Base-by-base conservation (phyloP, 2,888 invertebrate species). In the Chelonus formosanus region DNA sequence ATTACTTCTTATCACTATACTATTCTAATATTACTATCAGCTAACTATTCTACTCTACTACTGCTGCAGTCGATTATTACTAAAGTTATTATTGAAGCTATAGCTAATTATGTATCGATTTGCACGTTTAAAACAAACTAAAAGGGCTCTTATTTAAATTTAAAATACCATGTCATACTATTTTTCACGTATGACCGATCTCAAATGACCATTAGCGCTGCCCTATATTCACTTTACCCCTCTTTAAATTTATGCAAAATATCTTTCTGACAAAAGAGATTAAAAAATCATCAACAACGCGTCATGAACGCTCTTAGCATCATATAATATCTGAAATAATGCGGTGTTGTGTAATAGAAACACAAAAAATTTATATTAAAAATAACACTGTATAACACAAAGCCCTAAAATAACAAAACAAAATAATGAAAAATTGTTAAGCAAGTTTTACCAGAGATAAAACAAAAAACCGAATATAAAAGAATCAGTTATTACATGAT, bases 121-220 rank as follows among this genome's bases (percentile, higher is more conserved):
- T 71, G 75, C 75, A 75, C 74, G 70, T 72, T 72, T 59, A 57
- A 35, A 58, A 64, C 20, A 66, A 43, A 62, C 60, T 67, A 66
- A 36, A 48, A 60, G n/a, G 60, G 47, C 54, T 32, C 34, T 59
- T 65, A 35, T 43, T 52, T 43, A 8, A 4, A 59, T 54, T 35
- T 31, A 34, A 45, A 57, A 44, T 48, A 50, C 43, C 63, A 69
- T 56, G 63, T 80, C 78, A 71, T 77, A 75, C 79, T 20, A 20
- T 20, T 65, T 64, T 58, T 63, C 54, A 65, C 67, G 81, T 79
- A 79, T 75, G 82, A 81, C 76, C 76, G 83, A 84, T 84, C 83
- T 84, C 83, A 20, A 83, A 80, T 82, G 80, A 82, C 79, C 78
- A 78, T 76, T 82, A 76, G 80, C 71, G 75, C 68, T 71, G 74